phyloP scores from a whole-genome alignment of 2,888 invertebrate species.

The Eledona agricola region DNA sequence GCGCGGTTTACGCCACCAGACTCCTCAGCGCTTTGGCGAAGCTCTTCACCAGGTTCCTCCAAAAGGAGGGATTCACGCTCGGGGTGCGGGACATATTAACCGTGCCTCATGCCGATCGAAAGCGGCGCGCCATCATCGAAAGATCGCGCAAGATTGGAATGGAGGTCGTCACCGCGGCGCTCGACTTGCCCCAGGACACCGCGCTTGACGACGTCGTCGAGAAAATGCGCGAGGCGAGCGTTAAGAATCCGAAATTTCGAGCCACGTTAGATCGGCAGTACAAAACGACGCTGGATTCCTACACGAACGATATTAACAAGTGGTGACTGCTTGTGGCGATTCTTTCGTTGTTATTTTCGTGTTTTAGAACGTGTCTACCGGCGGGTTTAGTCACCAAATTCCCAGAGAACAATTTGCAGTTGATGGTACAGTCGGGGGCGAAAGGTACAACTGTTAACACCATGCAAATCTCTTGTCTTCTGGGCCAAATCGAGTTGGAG shows the following conservation, averaged over 20 bases:
- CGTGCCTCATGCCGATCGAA: constrained; percentile 73
- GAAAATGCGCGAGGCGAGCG: constrained; percentile 76
- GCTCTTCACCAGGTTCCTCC: constrained; percentile 89
- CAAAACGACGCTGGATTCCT: constrained; percentile 80
- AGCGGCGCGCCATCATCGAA: constrained; percentile 74
- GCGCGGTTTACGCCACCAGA: constrained; percentile 82
- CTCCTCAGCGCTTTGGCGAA: constrained; percentile 90
- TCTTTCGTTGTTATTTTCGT: constrained; percentile 3
- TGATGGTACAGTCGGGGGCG: constrained; percentile 98
- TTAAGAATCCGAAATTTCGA: constrained; percentile 78
- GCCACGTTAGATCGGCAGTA: constrained; percentile 84
- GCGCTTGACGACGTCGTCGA: constrained; percentile 68
- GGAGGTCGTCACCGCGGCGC: constrained; percentile 66
- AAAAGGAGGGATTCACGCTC: constrained; percentile 91
- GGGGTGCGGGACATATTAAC: constrained; percentile 96
- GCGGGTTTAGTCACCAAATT: constrained; percentile 87
- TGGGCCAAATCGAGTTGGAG: constrained; percentile 99
- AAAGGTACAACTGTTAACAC: constrained; percentile 98
- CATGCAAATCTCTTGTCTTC: constrained; percentile 96
- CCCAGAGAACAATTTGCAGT: constrained; percentile 94
- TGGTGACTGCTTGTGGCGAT: constrained; percentile 53
- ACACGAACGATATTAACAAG: constrained; percentile 91
- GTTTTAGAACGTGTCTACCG: constrained; percentile 76
- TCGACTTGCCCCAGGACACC: constrained; percentile 72
- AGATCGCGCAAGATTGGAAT: constrained; percentile 66